phyloP scores from a whole-genome alignment of 2,113 vertebrate species.

The Cryptomyrus ogoouensis region DNA sequence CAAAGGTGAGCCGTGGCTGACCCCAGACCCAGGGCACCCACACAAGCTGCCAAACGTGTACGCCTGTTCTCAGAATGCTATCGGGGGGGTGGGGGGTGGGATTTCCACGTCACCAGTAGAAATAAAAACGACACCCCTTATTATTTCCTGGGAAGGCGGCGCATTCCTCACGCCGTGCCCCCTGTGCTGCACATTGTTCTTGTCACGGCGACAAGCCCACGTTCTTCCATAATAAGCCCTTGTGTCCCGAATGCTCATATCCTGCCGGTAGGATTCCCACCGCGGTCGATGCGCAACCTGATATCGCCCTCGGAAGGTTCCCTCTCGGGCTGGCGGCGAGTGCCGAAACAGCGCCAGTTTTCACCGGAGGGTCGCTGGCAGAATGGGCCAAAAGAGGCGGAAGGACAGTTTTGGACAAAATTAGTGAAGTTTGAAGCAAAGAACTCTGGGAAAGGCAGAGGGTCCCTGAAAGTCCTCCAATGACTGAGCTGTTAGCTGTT shows the following conservation, averaged over 20 bases:
- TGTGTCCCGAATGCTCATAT: slow-evolving; percentile 39
- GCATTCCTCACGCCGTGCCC: slow-evolving; percentile 45
- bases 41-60: slow-evolving; percentile 81
- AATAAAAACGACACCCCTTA: slow-evolving; percentile 33
- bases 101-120: slow-evolving; percentile 51
- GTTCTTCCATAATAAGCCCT: slow-evolving; percentile 51
- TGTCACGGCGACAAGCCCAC: slow-evolving; percentile 49
- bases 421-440: not conserved
- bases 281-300: slow-evolving; percentile 37
- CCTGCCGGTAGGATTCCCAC: slow-evolving; percentile 36
- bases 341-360: not conserved
- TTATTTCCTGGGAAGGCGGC: slow-evolving; percentile 40
- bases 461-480: not conserved
- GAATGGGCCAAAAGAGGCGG: not conserved
- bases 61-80: slow-evolving; percentile 68
- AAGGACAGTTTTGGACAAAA: not conserved
- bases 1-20: slow-evolving; percentile 84
- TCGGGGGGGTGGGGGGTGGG: slow-evolving; percentile 77
- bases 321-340: not conserved
- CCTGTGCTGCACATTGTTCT: slow-evolving; percentile 48
- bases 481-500: not conserved
- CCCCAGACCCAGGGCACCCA: slow-evolving; percentile 76
- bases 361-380: not conserved
- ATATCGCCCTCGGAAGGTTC: slow-evolving; percentile 12
- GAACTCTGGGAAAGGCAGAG: not conserved